A percentile compares a stretch with the other conserved stretches of the same genome.
Evolutionary conservation across 2,888 invertebrate genomes (phyloP).

Genomic region (Microctonus hyperodae): DNA sequence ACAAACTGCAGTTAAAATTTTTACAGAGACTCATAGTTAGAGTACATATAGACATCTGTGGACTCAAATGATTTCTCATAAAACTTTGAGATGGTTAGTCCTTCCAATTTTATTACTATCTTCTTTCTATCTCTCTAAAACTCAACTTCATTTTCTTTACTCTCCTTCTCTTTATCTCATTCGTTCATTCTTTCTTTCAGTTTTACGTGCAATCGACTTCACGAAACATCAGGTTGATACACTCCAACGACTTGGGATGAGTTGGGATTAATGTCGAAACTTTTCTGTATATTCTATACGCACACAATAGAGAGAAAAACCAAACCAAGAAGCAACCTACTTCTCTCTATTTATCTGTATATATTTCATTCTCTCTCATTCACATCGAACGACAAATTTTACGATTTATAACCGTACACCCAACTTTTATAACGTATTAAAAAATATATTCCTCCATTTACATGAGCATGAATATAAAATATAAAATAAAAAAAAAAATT

Average conservation of each 20-base stretch:
- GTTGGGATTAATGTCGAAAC: constrained; percentile 26
- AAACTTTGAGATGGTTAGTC: constrained; percentile 28
- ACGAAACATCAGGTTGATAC: constrained; percentile 28
- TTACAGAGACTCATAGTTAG: background rate
- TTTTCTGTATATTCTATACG: background rate
- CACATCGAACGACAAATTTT: background rate
- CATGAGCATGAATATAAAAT: background rate
- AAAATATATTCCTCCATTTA: background rate
- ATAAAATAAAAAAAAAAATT: background rate
- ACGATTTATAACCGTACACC: background rate
- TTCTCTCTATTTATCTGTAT: background rate
- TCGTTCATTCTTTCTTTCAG: background rate
- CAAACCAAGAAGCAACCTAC: constrained; percentile 6
- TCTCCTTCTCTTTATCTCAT: background rate
- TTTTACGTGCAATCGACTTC: constrained; percentile 26
- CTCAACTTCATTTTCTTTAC: background rate
- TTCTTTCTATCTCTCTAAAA: constrained; percentile 6
- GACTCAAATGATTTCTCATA: constrained; percentile 28
- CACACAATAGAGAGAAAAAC: background rate
- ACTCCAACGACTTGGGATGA: constrained; percentile 25
- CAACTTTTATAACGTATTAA: background rate
- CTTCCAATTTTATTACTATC: constrained; percentile 29
- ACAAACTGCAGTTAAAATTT: background rate
- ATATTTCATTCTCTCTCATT: background rate
- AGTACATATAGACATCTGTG: background rate